phyloP scores from a whole-genome alignment of 2,113 vertebrate genomes.

The Hirundichthys speculiger region DNA sequence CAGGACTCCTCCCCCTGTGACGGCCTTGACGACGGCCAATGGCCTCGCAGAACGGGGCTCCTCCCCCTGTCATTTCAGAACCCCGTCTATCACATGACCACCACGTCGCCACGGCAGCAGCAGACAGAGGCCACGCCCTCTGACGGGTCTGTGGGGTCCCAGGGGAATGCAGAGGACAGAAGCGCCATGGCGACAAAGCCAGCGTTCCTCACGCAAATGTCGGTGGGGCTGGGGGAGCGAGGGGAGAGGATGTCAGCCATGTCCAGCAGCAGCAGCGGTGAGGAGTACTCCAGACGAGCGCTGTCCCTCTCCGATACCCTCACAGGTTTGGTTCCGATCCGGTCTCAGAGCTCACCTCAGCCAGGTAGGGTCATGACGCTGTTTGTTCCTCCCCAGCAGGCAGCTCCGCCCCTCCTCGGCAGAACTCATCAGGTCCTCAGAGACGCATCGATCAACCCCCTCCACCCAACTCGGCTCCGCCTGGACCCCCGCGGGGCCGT shows the following conservation, averaged over 20 bases:
- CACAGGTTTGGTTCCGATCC: slow-evolving; percentile 41
- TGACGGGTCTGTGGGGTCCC: slow-evolving; percentile 90
- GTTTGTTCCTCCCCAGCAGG: slow-evolving; percentile 33
- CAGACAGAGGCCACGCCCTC: slow-evolving; percentile 73
- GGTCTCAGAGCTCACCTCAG: neutral
- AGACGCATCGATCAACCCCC: slow-evolving; percentile 94
- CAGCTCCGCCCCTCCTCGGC: slow-evolving; percentile 46
- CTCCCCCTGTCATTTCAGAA: slow-evolving; percentile 97
- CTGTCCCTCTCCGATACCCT: slow-evolving; percentile 87
- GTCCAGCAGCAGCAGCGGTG: slow-evolving; percentile 80
- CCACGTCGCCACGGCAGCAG: slow-evolving; percentile 86
- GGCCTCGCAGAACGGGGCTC: slow-evolving; percentile 86
- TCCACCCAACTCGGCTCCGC: slow-evolving; percentile 80
- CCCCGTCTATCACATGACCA: slow-evolving; percentile 97
- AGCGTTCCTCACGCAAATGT: slow-evolving; percentile 82
- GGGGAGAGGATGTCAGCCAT: slow-evolving; percentile 65
- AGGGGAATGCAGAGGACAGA: slow-evolving; percentile 89
- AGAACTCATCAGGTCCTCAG: slow-evolving; percentile 83
- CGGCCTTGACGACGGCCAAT: slow-evolving; percentile 82
- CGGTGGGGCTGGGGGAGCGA: slow-evolving; percentile 59
- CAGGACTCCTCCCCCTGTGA: slow-evolving; percentile 87
- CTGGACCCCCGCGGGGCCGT: slow-evolving; percentile 84
- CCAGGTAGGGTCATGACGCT: slow-evolving; percentile 3
- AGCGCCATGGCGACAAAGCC: slow-evolving; percentile 77
- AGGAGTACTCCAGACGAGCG: slow-evolving; percentile 88